Evolutionary conservation across 1,140 invertebrate genomes (phyloP), one percentile per base, ranked within the genome.

Genomic region (Rhizoglyphus robini): DNA sequence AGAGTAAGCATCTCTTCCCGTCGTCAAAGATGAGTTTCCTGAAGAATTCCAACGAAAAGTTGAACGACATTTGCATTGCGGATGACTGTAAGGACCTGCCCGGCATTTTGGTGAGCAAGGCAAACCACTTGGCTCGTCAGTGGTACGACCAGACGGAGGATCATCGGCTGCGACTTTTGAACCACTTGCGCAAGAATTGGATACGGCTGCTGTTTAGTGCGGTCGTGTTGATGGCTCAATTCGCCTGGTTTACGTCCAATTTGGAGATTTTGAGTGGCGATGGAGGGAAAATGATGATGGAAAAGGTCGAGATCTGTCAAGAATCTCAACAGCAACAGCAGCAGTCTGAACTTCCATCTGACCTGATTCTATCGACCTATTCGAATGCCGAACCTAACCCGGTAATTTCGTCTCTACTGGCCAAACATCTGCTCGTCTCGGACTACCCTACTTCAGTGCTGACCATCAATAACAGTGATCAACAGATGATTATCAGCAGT

Each of bases 11-110:
- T 32, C 51, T 54, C 8, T 54, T 54, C 31, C 51, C 51, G 15
- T 25, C 51, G 23, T 8, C 51, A 5, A 54, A 54, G 51, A 54
- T 54, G 51, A 54, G 51, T 54, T 32, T 54, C 8, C 15, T 54
- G 51, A 54, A 54, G 20, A 25, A 54, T 54, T 54, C 51, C 23
- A 54, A 54, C 23, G 51, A 54, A 32, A 54, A 54, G 20, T 32
- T 54, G 51, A 25, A 54, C 20, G 23, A 54, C 51, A 25, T 54
- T 27, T 11, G 8, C 51, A 54, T 25, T 54, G 51, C 31, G 8
- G 51, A 54, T 8, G 51, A 27, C 23, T 54, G 51, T 25, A 54
- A 54, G 20, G 31, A 54, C 8, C 18, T 54, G 51, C 51, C 31
- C 8, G 23, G 8, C 8, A 8, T 32, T 5, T 32, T 27, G 51